A percentile compares a stretch with the other conserved stretches of the same genome.
phyloP scores from a whole-genome alignment of 2,888 invertebrate species.

The Falcaria lacertinaria region DNA sequence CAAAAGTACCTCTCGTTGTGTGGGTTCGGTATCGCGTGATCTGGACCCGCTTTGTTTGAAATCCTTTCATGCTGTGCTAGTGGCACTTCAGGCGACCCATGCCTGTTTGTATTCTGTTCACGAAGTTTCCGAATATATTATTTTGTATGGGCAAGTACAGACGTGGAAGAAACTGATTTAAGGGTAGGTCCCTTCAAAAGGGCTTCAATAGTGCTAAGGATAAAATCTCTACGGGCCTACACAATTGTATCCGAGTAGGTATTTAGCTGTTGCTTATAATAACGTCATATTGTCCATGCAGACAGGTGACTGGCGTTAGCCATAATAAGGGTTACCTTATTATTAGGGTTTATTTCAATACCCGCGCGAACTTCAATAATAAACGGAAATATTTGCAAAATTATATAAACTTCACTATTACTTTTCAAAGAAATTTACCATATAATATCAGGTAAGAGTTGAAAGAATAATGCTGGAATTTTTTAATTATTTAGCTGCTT shows the following conservation, averaged over 20 bases:
- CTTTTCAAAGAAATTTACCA: neutral
- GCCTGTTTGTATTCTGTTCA: slow-evolving; percentile 72
- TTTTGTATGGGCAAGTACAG: slow-evolving; percentile 58
- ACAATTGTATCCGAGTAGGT: slow-evolving; percentile 27
- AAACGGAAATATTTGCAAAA: neutral
- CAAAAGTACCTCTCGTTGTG: slow-evolving; percentile 30
- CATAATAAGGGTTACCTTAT: too few relatives aligned
- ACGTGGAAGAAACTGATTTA: slow-evolving; percentile 68
- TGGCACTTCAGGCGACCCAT: slow-evolving; percentile 51
- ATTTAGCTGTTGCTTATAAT: slow-evolving; percentile 24
- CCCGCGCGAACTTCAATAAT: neutral
- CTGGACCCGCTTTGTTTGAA: slow-evolving; percentile 52
- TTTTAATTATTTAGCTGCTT: neutral
- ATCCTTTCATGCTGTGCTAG: slow-evolving; percentile 54
- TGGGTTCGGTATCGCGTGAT: slow-evolving; percentile 45
- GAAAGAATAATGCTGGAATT: neutral
- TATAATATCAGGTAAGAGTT: neutral
- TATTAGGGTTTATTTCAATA: neutral
- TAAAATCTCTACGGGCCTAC: slow-evolving; percentile 37
- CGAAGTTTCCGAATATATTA: slow-evolving; percentile 73
- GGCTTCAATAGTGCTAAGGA: slow-evolving; percentile 46
- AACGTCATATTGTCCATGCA: neutral
- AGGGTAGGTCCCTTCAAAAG: slow-evolving; percentile 60
- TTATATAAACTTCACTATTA: neutral
- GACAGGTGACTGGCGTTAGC: neutral